Percentiles rank a stretch among this genome's conserved stretches.
Evolutionary conservation across 2,888 invertebrate genomes (phyloP).

Genomic region (Chymomyza procnemis): DNA sequence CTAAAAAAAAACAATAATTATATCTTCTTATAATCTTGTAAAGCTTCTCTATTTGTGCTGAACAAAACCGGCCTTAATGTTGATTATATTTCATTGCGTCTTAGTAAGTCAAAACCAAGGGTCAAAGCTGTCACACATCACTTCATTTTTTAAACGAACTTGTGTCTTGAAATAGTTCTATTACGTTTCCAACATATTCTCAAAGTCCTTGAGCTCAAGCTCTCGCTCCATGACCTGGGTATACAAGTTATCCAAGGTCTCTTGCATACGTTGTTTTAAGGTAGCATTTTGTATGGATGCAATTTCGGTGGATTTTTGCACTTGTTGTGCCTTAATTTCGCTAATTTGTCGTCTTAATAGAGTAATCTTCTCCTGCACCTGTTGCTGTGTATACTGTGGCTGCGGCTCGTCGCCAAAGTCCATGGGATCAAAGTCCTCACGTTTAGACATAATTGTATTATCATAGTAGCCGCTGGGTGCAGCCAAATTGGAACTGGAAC

Average conservation of each 20-base stretch:
- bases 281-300: constrained; percentile 91
- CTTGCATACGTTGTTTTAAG: constrained; percentile 89
- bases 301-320: constrained; percentile 90
- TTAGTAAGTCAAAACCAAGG: constrained; percentile 19
- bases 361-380: constrained; percentile 83
- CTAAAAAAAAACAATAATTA: not conserved
- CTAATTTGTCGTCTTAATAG: constrained; percentile 86
- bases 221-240: constrained; percentile 90
- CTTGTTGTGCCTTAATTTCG: constrained; percentile 85
- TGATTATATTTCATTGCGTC: not conserved
- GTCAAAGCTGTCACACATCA: constrained; percentile 17
- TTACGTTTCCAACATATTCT: constrained; percentile 69
- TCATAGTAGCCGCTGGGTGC: constrained; percentile 74
- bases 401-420: constrained; percentile 68
- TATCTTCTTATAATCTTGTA: not conserved
- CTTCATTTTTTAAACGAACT: constrained; percentile 10
- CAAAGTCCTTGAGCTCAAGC: constrained; percentile 81
- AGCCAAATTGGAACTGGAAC: constrained; percentile 75
- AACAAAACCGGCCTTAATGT: not conserved
- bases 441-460: constrained; percentile 57
- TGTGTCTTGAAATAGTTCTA: not conserved
- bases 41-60: not conserved
- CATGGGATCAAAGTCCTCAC: constrained; percentile 73
- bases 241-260: constrained; percentile 87
- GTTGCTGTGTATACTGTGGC: constrained; percentile 78